Conservation (phyloP, 2,113 vertebrate species). For the Nibea albiflora region DNA sequence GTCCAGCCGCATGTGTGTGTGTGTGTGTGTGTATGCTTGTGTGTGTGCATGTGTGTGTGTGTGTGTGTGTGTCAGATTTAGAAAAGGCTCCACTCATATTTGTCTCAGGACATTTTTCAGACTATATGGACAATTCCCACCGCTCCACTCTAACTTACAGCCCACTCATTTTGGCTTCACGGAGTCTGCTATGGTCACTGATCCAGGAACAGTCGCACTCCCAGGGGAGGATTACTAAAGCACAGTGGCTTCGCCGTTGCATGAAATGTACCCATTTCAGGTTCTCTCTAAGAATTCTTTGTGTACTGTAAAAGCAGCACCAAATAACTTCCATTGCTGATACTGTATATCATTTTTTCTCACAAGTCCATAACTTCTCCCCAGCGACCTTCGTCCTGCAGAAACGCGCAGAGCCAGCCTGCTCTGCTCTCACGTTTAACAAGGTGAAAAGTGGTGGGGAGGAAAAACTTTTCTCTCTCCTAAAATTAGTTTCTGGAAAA, state of each 20-base stretch:
- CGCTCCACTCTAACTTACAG: constrained; percentile 61
- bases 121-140: constrained; percentile 71
- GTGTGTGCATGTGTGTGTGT: constrained; percentile 31
- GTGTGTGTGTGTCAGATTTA: constrained; percentile 44
- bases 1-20: constrained; percentile 31
- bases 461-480: constrained; percentile 29
- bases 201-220: constrained; percentile 55
- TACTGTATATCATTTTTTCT: constrained; percentile 28
- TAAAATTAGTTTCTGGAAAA: constrained; percentile 61
- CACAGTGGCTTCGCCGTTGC: constrained; percentile 7
- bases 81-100: constrained; percentile 58
- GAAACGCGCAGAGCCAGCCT: constrained; percentile 17
- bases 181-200: constrained; percentile 41
- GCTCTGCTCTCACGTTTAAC: constrained; percentile 52
- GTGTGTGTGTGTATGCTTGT: constrained; percentile 37
- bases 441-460: constrained; percentile 59
- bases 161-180: constrained; percentile 55
- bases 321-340: constrained; percentile 20
- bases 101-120: constrained; percentile 78
- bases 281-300: constrained; percentile 2
- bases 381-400: constrained; percentile 25
- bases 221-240: constrained; percentile 60
- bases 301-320: neutral
- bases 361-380: constrained; percentile 35
- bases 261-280: constrained; percentile 35